Evolutionary conservation across 2,113 vertebrate species (phyloP).

Genomic region (Pedetes capensis): DNA sequence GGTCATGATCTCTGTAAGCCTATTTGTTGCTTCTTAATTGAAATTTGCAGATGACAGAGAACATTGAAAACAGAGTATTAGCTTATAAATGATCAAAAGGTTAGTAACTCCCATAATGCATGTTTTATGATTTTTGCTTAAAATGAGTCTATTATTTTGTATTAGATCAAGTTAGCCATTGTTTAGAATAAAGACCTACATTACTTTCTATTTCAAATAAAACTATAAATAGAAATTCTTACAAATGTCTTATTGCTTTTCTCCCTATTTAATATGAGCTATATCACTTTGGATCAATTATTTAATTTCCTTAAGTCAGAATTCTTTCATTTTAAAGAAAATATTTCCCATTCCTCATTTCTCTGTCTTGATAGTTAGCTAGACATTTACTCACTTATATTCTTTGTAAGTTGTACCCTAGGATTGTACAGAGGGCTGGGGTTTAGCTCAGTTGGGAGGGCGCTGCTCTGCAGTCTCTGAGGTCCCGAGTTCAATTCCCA

Average conservation of each 20-base stretch:
- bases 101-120: background rate
- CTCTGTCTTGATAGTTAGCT: background rate
- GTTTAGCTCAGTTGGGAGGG: too few relatives aligned
- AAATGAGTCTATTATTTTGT: constrained; percentile 3
- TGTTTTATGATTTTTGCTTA: background rate
- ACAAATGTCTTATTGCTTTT: background rate
- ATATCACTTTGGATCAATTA: background rate
- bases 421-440: too few relatives aligned
- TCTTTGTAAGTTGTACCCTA: background rate
- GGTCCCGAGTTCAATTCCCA: too few relatives aligned
- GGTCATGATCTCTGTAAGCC: background rate
- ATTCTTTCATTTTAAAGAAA: constrained; percentile 11
- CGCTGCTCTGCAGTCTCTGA: too few relatives aligned
- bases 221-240: background rate
- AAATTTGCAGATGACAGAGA: constrained; percentile 29
- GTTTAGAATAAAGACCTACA: constrained; percentile 24
- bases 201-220: constrained; percentile 16
- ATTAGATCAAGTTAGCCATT: constrained; percentile 7
- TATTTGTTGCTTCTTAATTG: constrained; percentile 53
- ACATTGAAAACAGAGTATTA: constrained; percentile 25
- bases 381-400: background rate
- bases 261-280: background rate
- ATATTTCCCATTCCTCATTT: background rate
- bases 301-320: background rate
- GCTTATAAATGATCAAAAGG: constrained; percentile 28